Conservation (phyloP, 2,888 invertebrate species). For the Drosophila meridionalis region DNA sequence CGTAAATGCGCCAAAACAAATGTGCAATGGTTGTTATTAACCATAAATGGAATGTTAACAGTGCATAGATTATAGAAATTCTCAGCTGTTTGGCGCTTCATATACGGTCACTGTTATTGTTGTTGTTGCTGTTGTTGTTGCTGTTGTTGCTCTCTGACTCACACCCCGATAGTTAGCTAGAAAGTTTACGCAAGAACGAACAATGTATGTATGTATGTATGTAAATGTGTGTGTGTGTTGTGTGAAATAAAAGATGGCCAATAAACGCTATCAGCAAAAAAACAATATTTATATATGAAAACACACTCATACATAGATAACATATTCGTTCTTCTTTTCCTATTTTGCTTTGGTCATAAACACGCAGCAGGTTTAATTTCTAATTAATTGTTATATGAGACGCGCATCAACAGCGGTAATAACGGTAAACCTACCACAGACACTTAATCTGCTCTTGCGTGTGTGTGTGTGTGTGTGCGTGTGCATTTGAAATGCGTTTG, state of each 20-base stretch:
- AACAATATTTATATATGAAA: slow-evolving; percentile 5
- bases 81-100: slow-evolving; percentile 66
- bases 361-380: slow-evolving; percentile 45
- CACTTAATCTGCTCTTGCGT: slow-evolving; percentile 57
- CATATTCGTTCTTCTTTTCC: slow-evolving; percentile 15
- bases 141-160: slow-evolving; percentile 57
- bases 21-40: slow-evolving; percentile 5
- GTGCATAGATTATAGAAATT: slow-evolving; percentile 29
- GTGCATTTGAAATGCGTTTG: slow-evolving; percentile 61
- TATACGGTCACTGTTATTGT: slow-evolving; percentile 23
- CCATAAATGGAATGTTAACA: slow-evolving; percentile 14
- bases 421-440: slow-evolving; percentile 64
- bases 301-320: slow-evolving; percentile 40
- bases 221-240: slow-evolving; percentile 27
- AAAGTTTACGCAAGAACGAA: slow-evolving; percentile 68
- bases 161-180: slow-evolving; percentile 44
- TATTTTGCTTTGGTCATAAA: slow-evolving; percentile 40
- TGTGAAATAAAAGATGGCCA: slow-evolving; percentile 56
- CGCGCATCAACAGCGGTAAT: slow-evolving; percentile 27
- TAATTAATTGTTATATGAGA: slow-evolving; percentile 61
- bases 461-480: slow-evolving; percentile 12
- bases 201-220: slow-evolving; percentile 26
- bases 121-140: slow-evolving; percentile 26
- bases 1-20: slow-evolving; percentile 36
- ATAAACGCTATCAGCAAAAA: slow-evolving; percentile 62